A percentile compares a stretch with the other conserved stretches of the same genome.
phyloP scores from a whole-genome alignment of 1,140 invertebrate genomes.

The Danaus melanippus region DNA sequence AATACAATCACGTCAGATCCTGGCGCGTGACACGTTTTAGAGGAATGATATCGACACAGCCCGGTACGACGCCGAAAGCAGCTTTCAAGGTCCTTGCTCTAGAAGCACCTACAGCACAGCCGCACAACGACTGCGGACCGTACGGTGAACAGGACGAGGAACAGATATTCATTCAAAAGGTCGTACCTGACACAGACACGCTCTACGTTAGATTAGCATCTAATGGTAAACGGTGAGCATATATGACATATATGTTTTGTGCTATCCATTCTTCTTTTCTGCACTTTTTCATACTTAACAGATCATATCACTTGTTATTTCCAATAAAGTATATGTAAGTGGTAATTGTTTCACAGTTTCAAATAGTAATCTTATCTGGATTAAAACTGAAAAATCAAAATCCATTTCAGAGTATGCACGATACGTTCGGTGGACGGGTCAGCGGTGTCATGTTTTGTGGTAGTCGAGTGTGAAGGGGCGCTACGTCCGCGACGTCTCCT shows the following conservation, averaged over 20 bases:
- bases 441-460: conserved; percentile 95
- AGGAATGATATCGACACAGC: conserved; percentile 97
- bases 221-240: conserved; percentile 87
- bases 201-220: conserved; percentile 95
- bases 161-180: conserved; percentile 98
- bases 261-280: no score
- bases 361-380: no score
- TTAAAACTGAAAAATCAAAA: no score
- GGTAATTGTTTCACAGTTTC: no score
- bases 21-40: conserved; percentile 97
- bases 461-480: conserved; percentile 97
- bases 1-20: conserved; percentile 97
- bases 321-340: no score
- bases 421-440: conserved; percentile 95
- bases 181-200: conserved; percentile 96
- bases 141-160: conserved; percentile 98
- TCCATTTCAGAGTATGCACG: conserved; percentile 85
- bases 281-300: no score
- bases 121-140: conserved; percentile 84
- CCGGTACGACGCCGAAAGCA: conserved; percentile 95
- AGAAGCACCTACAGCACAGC: conserved; percentile 78
- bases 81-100: conserved; percentile 95
- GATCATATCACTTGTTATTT: no score
- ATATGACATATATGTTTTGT: neutral
- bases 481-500: conserved; percentile 92